phyloP scores from a whole-genome alignment of 2,797 vertebrate genomes.

The Microhierax caerulescens region DNA sequence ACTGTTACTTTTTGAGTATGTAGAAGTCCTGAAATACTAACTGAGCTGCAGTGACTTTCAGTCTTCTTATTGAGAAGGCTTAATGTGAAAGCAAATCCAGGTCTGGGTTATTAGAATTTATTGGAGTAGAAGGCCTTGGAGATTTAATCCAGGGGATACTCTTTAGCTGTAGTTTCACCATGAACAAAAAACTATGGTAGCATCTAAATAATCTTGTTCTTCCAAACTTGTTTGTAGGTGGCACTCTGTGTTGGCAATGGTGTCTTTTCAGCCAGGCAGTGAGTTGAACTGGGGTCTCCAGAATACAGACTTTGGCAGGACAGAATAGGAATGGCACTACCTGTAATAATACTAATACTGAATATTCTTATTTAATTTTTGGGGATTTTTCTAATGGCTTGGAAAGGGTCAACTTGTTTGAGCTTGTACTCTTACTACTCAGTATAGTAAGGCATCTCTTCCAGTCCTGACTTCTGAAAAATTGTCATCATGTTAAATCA shows the following conservation, averaged over 20 bases:
- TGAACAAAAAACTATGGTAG: neutral
- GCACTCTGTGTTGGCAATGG: neutral
- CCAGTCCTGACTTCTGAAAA: neutral
- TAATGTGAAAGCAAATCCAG: neutral
- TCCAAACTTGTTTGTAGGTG: neutral
- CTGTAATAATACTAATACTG: neutral
- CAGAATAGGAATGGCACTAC: neutral
- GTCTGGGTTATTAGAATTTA: neutral
- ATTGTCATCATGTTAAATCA: neutral
- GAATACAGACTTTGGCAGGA: neutral
- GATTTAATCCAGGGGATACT: neutral
- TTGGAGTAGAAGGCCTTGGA: neutral
- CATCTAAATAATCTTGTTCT: neutral
- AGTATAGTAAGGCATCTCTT: neutral
- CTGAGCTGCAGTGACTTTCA: neutral
- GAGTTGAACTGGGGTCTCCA: neutral
- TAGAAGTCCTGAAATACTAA: neutral
- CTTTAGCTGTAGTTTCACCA: neutral
- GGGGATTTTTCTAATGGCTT: neutral
- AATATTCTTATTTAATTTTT: neutral
- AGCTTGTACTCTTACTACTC: neutral
- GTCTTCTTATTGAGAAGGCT: neutral
- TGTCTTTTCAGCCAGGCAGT: neutral
- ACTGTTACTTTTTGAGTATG: neutral
- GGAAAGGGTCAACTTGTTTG: neutral